A percentile compares a stretch with the other conserved stretches of the same genome.
Conservation (phyloP, 2,888 invertebrate genomes). For the Sphinx pinastri region DNA sequence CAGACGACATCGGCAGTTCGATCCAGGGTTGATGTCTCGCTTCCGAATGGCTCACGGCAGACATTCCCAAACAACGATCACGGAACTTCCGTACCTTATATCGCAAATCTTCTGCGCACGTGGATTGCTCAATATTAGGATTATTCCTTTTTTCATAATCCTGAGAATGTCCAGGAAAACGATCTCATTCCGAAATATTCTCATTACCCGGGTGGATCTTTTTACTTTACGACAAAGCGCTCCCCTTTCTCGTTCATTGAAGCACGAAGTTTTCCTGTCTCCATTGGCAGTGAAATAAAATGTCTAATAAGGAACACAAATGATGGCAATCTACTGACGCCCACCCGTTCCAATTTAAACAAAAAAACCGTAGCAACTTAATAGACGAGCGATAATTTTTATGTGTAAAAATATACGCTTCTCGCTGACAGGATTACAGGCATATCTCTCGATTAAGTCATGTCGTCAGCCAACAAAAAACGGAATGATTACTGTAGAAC, state of each 20-base stretch:
- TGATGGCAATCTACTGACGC: conserved; percentile 66
- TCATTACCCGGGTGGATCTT: conserved; percentile 71
- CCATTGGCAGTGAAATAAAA: conserved; percentile 63
- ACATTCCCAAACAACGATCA: conserved; percentile 57
- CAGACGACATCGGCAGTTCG: conserved; percentile 65
- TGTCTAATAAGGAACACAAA: conserved; percentile 74
- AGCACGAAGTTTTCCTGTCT: conserved; percentile 67
- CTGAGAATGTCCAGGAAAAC: conserved; percentile 57
- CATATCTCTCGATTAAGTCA: conserved; percentile 58
- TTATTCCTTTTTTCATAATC: conserved; percentile 55
- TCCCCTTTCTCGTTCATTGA: conserved; percentile 65
- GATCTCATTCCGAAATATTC: conserved; percentile 68
- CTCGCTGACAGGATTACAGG: conserved; percentile 60
- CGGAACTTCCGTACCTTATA: conserved; percentile 64
- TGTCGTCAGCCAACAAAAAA: conserved; percentile 49
- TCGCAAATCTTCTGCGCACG: conserved; percentile 42
- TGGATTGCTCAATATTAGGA: conserved; percentile 55
- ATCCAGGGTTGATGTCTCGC: conserved; percentile 62
- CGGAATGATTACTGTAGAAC: conserved; percentile 48
- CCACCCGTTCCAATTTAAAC: conserved; percentile 63
- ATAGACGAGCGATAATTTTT: conserved; percentile 32
- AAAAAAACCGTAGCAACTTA: conserved; percentile 43
- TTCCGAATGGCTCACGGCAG: conserved; percentile 53
- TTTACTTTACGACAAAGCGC: conserved; percentile 65
- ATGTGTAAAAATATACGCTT: conserved; percentile 45